These are phyloP conservation scores for Homarus americanus DNA, from an alignment of 1,140 invertebrate species.

Conservation along the genomic window DNA sequence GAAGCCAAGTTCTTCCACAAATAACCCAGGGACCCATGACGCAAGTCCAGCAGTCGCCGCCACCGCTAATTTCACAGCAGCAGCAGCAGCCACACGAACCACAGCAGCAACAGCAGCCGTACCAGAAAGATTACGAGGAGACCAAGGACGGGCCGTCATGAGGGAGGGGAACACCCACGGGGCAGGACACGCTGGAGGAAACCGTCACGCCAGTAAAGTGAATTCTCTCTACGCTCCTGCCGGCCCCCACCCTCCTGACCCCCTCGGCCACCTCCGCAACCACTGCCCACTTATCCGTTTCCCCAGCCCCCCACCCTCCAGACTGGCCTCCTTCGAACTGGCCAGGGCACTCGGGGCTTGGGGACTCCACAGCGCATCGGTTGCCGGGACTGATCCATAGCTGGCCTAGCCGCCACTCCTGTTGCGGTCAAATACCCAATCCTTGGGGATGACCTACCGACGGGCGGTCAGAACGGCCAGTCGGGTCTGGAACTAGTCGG, in stretches of 20 bases:
- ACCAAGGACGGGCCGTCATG: conserved; percentile 62
- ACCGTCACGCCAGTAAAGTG: conserved; percentile 24
- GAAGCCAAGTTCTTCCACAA: conserved; percentile 56
- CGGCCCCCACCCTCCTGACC: not conserved
- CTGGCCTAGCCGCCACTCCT: conserved; percentile 2
- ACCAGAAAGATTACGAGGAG: conserved; percentile 66
- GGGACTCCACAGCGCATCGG: conserved; percentile 12
- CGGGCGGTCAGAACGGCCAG: conserved; percentile 44
- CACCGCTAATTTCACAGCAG: conserved; percentile 58
- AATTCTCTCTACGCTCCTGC: conserved; percentile 17
- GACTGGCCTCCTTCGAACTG: conserved; percentile 17
- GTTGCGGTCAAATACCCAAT: conserved; percentile 41
- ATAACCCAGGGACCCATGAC: conserved; percentile 68
- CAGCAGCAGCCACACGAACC: conserved; percentile 42
- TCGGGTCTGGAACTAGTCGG: conserved; percentile 60
- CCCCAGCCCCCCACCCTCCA: conserved; percentile 20
- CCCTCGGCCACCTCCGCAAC: not conserved
- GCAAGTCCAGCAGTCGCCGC: conserved; percentile 63
- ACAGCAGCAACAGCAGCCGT: conserved; percentile 47
- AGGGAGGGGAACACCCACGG: conserved; percentile 41
- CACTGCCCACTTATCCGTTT: conserved; percentile 39
- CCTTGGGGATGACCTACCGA: conserved; percentile 46
- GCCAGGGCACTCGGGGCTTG: conserved; percentile 51
- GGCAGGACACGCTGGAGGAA: conserved; percentile 52
- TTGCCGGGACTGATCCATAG: conserved; percentile 5